Evolutionary conservation across 2,797 vertebrate genomes (phyloP), one percentile per base, ranked within the genome.

Genomic region (Gobionotothen gibberifrons): DNA sequence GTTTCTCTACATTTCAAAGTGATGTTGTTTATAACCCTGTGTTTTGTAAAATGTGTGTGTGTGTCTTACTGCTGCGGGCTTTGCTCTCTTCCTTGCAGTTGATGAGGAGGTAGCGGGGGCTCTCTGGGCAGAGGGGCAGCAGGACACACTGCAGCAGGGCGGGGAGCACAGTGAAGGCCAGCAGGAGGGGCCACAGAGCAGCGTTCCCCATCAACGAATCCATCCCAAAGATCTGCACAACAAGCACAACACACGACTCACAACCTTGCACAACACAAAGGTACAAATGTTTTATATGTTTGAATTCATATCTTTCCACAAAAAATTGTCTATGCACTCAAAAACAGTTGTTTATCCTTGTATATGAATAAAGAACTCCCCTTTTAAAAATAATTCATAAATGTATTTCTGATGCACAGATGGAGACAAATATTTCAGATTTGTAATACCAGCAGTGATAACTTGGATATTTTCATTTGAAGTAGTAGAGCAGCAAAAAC

Each of bases 71-170:
- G 0, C 87, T 94, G 92, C 94, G 96, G 83, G 98, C 97, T 87
- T 96, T 96, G 93, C 95, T 97, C 90, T 99, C 98, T 88, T 99
- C 96, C 0, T 97, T 98, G 90, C 95, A 93, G 89, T 96, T 97
- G 88, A 99, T 97, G 55, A 99, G 97, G 52, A 99, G 95, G 90
- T 96, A 98, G 1, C 98, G 95, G 1, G 97, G 98, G 74, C 97
- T 99, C 91, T 98, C 96, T 0, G 97, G 98, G 55, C 97, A 98
- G 0, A 98, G 85, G 47, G 98, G 98, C 81, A 99, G 89, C 79
- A 97, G 90, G 69, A 90, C 17, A 16, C 96, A 97, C 85, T 99
- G 98, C 46, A 95, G 15, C 72, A 97, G 16, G 0, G 97, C 95
- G 0, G 97, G 97, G 72, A 97, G 3, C 22, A 98, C 92, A 59